Evolutionary conservation across 2,113 vertebrate genomes (phyloP).

Genomic region (Odocoileus hemionus): DNA sequence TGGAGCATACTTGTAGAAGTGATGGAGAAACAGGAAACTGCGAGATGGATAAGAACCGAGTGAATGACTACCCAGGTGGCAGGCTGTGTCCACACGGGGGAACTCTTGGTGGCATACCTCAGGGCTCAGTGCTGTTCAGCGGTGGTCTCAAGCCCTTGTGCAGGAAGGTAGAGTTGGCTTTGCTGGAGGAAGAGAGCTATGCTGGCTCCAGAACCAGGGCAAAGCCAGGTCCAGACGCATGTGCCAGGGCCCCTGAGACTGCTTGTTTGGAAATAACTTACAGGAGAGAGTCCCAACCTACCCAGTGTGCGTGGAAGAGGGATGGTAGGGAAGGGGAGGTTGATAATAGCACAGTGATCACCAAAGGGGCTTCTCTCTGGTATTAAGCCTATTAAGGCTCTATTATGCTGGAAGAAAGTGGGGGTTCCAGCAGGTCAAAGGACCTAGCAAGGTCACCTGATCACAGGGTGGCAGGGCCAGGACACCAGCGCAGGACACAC

Average conservation of each 20-base stretch:
- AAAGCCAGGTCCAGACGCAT: not conserved
- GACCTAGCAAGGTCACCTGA: not conserved
- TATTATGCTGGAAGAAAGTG: not conserved
- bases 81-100: too few relatives aligned
- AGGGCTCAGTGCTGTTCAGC: not conserved
- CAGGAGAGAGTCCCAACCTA: not conserved
- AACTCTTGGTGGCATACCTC: not conserved
- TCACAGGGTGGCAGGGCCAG: not conserved
- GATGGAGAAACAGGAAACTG: too few relatives aligned
- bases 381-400: not conserved
- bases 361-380: not conserved
- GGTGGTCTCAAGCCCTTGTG: not conserved
- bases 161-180: not conserved
- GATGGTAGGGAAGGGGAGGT: accelerated
- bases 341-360: too few relatives aligned
- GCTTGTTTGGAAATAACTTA: not conserved
- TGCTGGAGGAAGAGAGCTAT: not conserved
- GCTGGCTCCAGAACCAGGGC: not conserved
- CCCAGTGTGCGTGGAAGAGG: not conserved
- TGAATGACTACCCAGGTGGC: accelerated
- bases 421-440: not conserved
- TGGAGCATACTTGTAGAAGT: not conserved
- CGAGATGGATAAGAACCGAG: not conserved
- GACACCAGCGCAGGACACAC: accelerated
- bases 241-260: not conserved